Evolutionary conservation across 35 echinoderm and acorn worm genomes (phyloP), one percentile per base, ranked within the genome.

Genomic region (Diadema setosum): DNA sequence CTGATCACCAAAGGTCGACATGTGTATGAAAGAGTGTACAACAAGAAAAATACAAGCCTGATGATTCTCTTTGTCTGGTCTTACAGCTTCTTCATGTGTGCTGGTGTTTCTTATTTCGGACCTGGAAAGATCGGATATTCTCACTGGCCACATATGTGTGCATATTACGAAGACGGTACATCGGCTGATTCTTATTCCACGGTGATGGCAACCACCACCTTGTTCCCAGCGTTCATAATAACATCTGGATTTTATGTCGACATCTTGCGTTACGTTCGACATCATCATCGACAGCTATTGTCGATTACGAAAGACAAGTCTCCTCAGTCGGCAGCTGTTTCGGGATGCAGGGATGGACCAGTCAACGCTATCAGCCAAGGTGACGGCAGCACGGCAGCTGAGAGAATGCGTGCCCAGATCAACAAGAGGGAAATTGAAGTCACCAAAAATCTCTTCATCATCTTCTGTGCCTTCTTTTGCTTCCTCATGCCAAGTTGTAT

Each of bases 11-110:
- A 31, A 7, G 32, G 23, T 1, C 31, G 60, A 11, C 29, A 35
- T 17, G 36, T 39, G 3, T 76, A 49, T 48, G 39, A 57, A 8
- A 40, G 31, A 16, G 80, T 88, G 17, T 88, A 80, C 20, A 52
- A 65, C 23, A 5, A 24, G 18, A 65, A 46, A 32, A 88, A 88
- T 35, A 42, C 80, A 8, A 25, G 31, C 18, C 29, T 88, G 39
- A 88, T 88, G 86, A 30, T 80, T 12, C 18, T 24, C 24, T 45
- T 88, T 18, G 35, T 40, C 7, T 88, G 86, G 86, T 23, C n/a
- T n/a, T n/a, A n/a, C n/a, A n/a, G n/a, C n/a, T n/a, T n/a, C n/a
- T n/a, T n/a, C n/a, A n/a, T n/a, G n/a, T n/a, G n/a, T n/a, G n/a
- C 33, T 78, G 18, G 14, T 20, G 24, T 12, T 2, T 24, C 24